Evolutionary conservation across 2,888 invertebrate genomes (phyloP).

Genomic region (Punctoribates punctum): DNA sequence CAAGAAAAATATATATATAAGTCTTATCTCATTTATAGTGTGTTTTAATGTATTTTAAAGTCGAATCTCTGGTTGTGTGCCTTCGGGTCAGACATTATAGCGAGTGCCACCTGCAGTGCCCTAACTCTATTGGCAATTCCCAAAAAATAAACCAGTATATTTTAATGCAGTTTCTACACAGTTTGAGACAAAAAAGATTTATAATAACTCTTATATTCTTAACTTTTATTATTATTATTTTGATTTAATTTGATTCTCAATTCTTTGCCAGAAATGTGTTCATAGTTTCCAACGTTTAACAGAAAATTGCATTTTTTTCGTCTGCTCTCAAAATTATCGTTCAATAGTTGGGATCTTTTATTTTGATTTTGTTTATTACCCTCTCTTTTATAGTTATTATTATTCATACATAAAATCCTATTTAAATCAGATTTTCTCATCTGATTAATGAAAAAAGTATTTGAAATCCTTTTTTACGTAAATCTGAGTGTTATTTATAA

Average conservation of each 20-base stretch:
- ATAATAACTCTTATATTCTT: neutral
- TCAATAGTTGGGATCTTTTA: neutral
- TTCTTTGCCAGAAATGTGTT: neutral
- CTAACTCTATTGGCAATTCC: neutral
- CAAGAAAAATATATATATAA: neutral
- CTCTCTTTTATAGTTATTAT: neutral
- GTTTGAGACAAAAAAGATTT: neutral
- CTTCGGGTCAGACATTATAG: constrained; percentile 14
- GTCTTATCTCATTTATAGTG: neutral
- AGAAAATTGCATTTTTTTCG: too few species aligned
- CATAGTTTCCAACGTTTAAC: neutral
- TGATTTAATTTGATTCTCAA: neutral
- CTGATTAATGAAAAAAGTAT: constrained; percentile 7
- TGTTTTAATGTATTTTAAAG: neutral
- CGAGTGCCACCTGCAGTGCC: constrained; percentile 31
- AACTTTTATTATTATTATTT: neutral
- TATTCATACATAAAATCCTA: neutral
- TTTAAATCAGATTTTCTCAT: neutral
- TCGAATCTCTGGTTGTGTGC: neutral
- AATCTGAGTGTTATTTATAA: neutral
- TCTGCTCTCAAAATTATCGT: too few species aligned
- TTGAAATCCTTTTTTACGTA: neutral
- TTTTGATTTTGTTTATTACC: neutral
- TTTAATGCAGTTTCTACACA: neutral
- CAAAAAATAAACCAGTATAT: neutral